A percentile compares a stretch with the other conserved stretches of the same genome.
These are phyloP conservation scores for Sitobion miscanthi DNA, from an alignment of 1,140 invertebrate genomes.

Conservation along the genomic window DNA sequence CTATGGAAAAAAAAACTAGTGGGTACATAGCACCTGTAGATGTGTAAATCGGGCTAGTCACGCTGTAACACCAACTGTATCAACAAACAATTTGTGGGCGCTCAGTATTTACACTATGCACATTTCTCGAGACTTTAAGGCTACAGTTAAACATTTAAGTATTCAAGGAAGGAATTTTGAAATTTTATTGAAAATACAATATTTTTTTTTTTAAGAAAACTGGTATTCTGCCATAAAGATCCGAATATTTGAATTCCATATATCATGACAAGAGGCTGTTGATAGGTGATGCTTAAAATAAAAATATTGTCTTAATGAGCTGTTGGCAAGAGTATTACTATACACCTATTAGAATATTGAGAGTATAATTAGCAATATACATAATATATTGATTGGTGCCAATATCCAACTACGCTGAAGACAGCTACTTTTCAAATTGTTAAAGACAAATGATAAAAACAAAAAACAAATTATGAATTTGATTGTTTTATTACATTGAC, in stretches of 20 bases:
- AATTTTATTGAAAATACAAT: neutral
- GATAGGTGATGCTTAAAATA: conserved; percentile 42
- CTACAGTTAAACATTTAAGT: neutral
- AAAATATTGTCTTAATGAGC: conserved; percentile 35
- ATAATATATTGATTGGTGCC: conserved; percentile 27
- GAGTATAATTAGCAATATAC: conserved; percentile 51
- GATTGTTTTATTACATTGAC: neutral
- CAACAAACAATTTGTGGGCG: conserved; percentile 23
- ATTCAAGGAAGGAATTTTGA: neutral
- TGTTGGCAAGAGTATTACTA: conserved; percentile 39
- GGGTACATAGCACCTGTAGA: conserved; percentile 17
- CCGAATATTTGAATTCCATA: neutral
- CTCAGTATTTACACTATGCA: conserved; percentile 31
- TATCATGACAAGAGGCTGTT: neutral
- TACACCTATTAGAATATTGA: conserved; percentile 27
- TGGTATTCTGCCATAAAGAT: neutral
- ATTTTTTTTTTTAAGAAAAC: neutral
- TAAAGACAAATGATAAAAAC: neutral
- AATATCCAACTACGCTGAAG: neutral
- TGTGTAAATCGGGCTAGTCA: conserved; percentile 42
- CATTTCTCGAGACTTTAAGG: conserved; percentile 34
- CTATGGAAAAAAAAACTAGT: neutral
- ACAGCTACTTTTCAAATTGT: neutral
- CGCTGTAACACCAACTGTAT: conserved; percentile 37
- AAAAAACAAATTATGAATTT: neutral